phyloP scores from a whole-genome alignment of 2,888 invertebrate genomes.

The Ditylenchus weischeri region DNA sequence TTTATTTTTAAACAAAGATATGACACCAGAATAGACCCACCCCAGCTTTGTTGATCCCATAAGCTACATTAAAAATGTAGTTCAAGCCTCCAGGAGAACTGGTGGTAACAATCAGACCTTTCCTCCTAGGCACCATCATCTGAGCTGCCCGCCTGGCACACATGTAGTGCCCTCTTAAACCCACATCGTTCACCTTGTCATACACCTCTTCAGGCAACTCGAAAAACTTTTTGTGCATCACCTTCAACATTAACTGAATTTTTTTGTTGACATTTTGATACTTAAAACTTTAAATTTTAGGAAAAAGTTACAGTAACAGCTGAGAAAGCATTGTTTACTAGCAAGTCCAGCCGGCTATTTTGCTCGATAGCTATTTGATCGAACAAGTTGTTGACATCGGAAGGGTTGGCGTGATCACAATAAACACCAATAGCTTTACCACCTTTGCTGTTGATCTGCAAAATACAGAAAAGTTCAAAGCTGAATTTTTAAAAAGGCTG shows the following conservation, averaged over 20 bases:
- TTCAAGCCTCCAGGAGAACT: constrained; percentile 60
- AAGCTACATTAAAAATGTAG: constrained; percentile 61
- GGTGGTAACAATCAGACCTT: constrained; percentile 61
- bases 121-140: constrained; percentile 59
- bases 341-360: constrained; percentile 60
- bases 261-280: not conserved
- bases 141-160: constrained; percentile 60
- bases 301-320: constrained; percentile 37
- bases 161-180: constrained; percentile 62
- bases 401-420: constrained; percentile 60
- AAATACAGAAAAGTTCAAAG: no score
- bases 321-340: constrained; percentile 62
- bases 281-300: no score
- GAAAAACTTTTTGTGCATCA: constrained; percentile 41
- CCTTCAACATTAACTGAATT: not conserved
- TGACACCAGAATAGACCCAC: not conserved
- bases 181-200: constrained; percentile 60
- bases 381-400: constrained; percentile 60
- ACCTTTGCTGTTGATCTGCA: constrained; percentile 57
- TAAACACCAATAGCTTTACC: constrained; percentile 60
- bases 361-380: constrained; percentile 59
- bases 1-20: not conserved
- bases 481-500: no score
- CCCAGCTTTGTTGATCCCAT: constrained; percentile 61
- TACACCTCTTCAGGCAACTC: constrained; percentile 59